These are phyloP conservation scores for Astyanax mexicanus DNA, from an alignment of 2,797 vertebrate genomes.

Conservation along the genomic window DNA sequence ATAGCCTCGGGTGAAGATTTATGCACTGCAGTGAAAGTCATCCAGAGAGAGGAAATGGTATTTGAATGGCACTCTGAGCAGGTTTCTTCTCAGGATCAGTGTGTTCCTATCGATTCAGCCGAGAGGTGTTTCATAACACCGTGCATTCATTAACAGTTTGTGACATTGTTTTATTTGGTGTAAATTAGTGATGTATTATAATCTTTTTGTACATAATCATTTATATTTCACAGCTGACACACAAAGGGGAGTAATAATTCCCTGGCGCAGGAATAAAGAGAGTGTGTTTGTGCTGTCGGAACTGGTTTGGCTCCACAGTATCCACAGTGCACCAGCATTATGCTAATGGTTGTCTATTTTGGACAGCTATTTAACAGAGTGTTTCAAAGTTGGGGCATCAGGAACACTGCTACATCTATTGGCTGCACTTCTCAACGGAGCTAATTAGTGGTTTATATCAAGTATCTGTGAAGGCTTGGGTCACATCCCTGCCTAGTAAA, in stretches of 20 bases:
- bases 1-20: conserved; percentile 19
- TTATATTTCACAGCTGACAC: background rate
- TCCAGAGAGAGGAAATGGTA: conserved; percentile 32
- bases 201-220: conserved; percentile 22
- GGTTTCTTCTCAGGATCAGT: background rate
- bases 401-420: conserved; percentile 20
- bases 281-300: background rate
- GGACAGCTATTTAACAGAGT: conserved; percentile 30
- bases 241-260: background rate
- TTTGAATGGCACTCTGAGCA: conserved; percentile 29
- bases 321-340: conserved; percentile 7
- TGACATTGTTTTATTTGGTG: conserved; percentile 20
- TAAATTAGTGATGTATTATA: background rate
- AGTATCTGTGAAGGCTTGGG: conserved; percentile 11
- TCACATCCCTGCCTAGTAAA: conserved; percentile 8
- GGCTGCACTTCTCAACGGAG: conserved; percentile 40
- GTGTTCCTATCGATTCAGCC: conserved; percentile 9
- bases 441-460: conserved; percentile 47
- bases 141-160: conserved; percentile 24
- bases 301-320: background rate
- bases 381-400: conserved; percentile 21
- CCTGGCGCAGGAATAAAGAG: background rate
- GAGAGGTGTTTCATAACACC: conserved; percentile 34
- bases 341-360: conserved; percentile 37
- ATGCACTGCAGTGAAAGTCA: conserved; percentile 43